phyloP scores from a whole-genome alignment of 2,113 vertebrate genomes.

The Corydoras sp. region DNA sequence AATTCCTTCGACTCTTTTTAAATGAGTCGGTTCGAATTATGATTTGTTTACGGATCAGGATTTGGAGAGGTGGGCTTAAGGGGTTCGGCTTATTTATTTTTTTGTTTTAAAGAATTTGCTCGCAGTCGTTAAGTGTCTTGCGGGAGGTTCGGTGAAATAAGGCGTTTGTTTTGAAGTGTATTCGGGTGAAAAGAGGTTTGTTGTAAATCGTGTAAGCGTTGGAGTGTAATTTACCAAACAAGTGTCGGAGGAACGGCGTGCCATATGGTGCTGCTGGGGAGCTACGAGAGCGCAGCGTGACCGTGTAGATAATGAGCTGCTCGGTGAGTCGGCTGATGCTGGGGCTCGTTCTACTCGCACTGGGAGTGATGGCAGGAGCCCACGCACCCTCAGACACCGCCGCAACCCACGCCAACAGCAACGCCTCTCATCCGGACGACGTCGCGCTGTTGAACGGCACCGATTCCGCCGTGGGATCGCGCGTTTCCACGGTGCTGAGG shows the following conservation, averaged over 20 bases:
- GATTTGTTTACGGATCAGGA: too few species aligned
- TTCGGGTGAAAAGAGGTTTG: background rate
- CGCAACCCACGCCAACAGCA: conserved; percentile 55
- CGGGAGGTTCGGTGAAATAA: too few species aligned
- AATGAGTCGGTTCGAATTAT: too few species aligned
- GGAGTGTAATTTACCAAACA: background rate
- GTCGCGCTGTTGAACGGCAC: conserved; percentile 46
- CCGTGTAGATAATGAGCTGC: conserved; percentile 37
- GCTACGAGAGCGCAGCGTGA: background rate
- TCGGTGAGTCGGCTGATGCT: conserved; percentile 36
- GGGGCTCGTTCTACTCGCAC: conserved; percentile 45
- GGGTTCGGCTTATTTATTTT: too few species aligned
- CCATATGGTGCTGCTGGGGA: background rate
- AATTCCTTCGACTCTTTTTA: too few species aligned
- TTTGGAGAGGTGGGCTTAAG: too few species aligned
- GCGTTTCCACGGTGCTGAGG: conserved; percentile 69
- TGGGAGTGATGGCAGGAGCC: conserved; percentile 44
- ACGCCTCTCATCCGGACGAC: conserved; percentile 37
- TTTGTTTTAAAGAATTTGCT: too few species aligned
- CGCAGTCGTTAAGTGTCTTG: too few species aligned
- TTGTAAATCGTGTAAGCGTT: conserved; percentile 4
- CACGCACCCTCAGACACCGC: conserved; percentile 43
- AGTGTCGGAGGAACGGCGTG: background rate
- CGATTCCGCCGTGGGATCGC: conserved; percentile 50
- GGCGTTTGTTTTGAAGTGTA: too few species aligned